phyloP scores from a whole-genome alignment of 2,797 vertebrate species.

The Kryptolebias ocellatus region DNA sequence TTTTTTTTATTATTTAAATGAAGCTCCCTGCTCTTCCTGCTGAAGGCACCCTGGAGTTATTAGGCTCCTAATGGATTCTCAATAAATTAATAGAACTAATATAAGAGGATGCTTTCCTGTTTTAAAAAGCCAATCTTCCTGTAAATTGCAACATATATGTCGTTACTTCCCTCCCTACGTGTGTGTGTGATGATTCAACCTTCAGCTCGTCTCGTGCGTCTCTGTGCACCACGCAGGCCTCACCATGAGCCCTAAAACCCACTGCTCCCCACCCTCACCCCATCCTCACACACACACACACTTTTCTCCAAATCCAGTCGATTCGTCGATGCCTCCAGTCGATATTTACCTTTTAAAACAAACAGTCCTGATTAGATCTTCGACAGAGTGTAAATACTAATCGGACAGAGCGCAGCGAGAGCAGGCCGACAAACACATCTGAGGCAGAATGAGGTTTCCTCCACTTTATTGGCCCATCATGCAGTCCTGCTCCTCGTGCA shows the following conservation, averaged over 20 bases:
- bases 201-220: constrained; percentile 23
- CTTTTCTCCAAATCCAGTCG: constrained; percentile 72
- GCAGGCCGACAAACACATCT: constrained; percentile 58
- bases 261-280: constrained; percentile 26
- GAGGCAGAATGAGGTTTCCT: constrained; percentile 59
- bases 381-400: constrained; percentile 78
- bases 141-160: no score
- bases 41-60: no score
- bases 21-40: no score
- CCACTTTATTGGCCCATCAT: constrained; percentile 64
- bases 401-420: constrained; percentile 50
- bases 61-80: no score
- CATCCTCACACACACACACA: constrained; percentile 27
- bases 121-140: no score
- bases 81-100: no score
- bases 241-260: constrained; percentile 47
- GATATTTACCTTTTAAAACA: constrained; percentile 80
- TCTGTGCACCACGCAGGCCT: constrained; percentile 53
- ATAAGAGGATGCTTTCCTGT: no score
- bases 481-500: background rate
- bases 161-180: no score
- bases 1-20: no score
- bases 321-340: constrained; percentile 73
- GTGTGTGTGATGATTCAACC: background rate
- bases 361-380: constrained; percentile 79